Conservation (phyloP, 2,888 invertebrate genomes). For the Drosophila flavopinicola region DNA sequence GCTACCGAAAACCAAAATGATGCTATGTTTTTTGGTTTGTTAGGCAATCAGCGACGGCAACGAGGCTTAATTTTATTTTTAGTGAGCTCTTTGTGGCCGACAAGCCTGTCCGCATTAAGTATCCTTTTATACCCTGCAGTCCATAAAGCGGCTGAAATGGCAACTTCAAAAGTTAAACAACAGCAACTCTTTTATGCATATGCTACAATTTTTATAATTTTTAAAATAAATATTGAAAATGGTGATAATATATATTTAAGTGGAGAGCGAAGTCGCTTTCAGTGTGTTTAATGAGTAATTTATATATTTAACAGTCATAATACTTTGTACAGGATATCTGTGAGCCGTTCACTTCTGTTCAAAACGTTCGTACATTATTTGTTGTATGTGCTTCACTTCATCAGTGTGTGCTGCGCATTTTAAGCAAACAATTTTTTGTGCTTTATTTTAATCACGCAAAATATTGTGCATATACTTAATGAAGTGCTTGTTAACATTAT, state of each 20-base stretch:
- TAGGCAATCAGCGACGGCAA: conserved; percentile 66
- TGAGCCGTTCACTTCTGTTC: too few species aligned
- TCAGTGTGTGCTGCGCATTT: conserved; percentile 65
- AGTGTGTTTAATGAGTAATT: neutral
- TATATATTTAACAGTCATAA: too few species aligned
- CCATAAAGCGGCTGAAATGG: too few species aligned
- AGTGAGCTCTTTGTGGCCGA: conserved; percentile 62
- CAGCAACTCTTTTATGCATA: too few species aligned
- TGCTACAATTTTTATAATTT: too few species aligned
- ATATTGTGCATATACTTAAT: conserved; percentile 73
- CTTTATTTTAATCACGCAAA: conserved; percentile 74
- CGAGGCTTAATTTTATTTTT: conserved; percentile 66
- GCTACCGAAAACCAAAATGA: conserved; percentile 50
- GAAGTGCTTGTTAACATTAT: conserved; percentile 76
- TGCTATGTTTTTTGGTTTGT: conserved; percentile 67
- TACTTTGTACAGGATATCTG: neutral
- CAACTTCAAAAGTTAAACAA: too few species aligned
- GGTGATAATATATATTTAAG: too few species aligned
- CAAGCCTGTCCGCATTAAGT: conserved; percentile 56
- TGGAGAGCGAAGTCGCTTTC: too few species aligned
- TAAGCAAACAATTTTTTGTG: conserved; percentile 52
- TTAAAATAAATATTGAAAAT: too few species aligned
- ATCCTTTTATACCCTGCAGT: conserved; percentile 25
- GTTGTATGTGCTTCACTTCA: conserved; percentile 12
- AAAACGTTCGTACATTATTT: conserved; percentile 15